phyloP scores from a whole-genome alignment of 2,113 vertebrate genomes.

The Onychostoma macrolepis region DNA sequence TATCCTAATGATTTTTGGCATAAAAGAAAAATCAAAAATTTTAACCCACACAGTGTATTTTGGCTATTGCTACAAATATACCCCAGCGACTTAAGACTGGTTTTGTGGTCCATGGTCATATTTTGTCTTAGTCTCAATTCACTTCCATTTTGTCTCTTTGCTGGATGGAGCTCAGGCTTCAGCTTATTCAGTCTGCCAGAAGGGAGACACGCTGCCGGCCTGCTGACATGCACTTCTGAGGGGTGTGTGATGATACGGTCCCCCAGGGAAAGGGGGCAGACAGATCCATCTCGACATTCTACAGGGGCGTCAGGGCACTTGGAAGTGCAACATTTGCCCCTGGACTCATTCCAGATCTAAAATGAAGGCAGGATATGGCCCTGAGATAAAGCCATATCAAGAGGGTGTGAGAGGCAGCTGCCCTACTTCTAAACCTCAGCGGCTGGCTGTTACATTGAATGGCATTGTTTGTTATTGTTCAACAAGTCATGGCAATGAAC shows the following conservation, averaged over 20 bases:
- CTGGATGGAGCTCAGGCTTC: slow-evolving; percentile 60
- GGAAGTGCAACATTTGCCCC: slow-evolving; percentile 26
- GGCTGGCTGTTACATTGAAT: not conserved
- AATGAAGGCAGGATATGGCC: slow-evolving; percentile 25
- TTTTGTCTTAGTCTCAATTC: not conserved
- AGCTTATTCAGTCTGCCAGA: slow-evolving; percentile 16
- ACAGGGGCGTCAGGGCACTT: slow-evolving; percentile 48
- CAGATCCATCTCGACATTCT: slow-evolving; percentile 55
- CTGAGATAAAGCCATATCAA: slow-evolving; percentile 29
- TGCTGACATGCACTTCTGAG: slow-evolving; percentile 63
- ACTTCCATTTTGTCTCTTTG: not conserved
- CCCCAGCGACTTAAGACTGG: no score
- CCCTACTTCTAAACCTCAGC: not conserved
- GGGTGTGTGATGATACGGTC: slow-evolving; percentile 38
- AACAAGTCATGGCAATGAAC: not conserved
- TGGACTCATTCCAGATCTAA: slow-evolving; percentile 25
- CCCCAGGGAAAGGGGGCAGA: not conserved
- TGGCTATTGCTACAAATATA: no score
- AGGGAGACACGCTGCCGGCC: slow-evolving; percentile 60
- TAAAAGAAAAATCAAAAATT: no score
- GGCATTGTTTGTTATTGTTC: slow-evolving; percentile 24
- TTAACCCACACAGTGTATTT: no score
- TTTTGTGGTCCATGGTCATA: no score
- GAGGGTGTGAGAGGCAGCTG: slow-evolving; percentile 35
- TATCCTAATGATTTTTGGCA: no score